Evolutionary conservation across 1,140 invertebrate genomes (phyloP).

Genomic region (Drosophila simulans): DNA sequence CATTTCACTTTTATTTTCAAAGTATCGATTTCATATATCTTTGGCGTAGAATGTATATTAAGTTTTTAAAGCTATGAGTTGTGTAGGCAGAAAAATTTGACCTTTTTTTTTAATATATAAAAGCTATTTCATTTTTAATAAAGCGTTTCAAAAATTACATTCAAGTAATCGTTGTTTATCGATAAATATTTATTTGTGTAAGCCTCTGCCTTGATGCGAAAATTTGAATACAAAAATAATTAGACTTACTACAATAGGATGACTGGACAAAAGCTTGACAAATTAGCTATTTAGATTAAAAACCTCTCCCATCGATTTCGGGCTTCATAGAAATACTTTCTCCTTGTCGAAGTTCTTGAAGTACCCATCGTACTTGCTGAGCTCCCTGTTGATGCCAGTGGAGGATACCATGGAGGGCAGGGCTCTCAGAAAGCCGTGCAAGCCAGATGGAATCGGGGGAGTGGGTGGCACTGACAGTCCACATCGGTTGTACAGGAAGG

Average conservation of each 20-base stretch:
- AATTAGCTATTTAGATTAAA: constrained; percentile 34
- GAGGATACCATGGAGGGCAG: constrained; percentile 74
- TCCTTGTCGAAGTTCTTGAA: constrained; percentile 63
- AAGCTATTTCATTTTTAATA: constrained; percentile 37
- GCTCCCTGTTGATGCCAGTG: constrained; percentile 48
- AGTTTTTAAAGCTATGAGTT: constrained; percentile 48
- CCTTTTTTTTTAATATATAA: constrained; percentile 31
- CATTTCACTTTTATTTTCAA: constrained; percentile 47
- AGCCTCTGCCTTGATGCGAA: constrained; percentile 35
- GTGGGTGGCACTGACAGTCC: constrained; percentile 72
- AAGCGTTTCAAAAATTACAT: constrained; percentile 46
- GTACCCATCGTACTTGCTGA: constrained; percentile 75
- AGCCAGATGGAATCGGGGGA: constrained; percentile 81
- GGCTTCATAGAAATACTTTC: constrained; percentile 53
- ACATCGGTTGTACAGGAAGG: constrained; percentile 80
- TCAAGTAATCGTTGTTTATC: constrained; percentile 30
- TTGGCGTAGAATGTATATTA: constrained; percentile 50
- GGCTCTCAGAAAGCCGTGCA: constrained; percentile 81
- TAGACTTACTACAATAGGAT: constrained; percentile 35
- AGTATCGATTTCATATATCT: constrained; percentile 48
- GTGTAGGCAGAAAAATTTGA: constrained; percentile 42
- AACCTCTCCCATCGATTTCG: constrained; percentile 30
- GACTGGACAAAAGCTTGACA: constrained; percentile 37
- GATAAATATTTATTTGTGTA: constrained; percentile 27
- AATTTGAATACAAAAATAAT: constrained; percentile 48